phyloP scores from a whole-genome alignment of 2,888 invertebrate species.

The Torymus aiolomorphi region DNA sequence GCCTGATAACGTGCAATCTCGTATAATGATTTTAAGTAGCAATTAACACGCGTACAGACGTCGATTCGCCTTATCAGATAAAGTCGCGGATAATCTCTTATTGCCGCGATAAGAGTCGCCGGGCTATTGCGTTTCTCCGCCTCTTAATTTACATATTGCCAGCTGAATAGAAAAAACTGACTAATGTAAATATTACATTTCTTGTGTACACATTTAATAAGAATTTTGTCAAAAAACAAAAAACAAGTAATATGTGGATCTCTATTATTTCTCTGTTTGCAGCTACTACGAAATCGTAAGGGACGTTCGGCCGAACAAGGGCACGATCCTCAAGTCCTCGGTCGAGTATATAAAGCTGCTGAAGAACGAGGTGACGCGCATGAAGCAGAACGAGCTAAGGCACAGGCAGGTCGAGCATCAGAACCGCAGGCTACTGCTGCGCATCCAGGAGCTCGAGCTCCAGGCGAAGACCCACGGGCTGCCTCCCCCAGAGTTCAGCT shows the following conservation, averaged over 20 bases:
- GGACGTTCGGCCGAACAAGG: conserved; percentile 93
- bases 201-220: too few species aligned
- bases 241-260: too few species aligned
- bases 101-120: neutral
- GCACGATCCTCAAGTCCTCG: conserved; percentile 97
- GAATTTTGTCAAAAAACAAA: too few species aligned
- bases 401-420: conserved; percentile 89
- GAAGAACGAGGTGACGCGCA: conserved; percentile 83
- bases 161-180: too few species aligned
- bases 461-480: conserved; percentile 86
- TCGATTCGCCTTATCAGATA: conserved; percentile 13
- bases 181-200: too few species aligned
- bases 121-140: too few species aligned
- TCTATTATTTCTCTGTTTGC: too few species aligned
- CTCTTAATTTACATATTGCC: too few species aligned
- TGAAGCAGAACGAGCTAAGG: conserved; percentile 86
- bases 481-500: conserved; percentile 80
- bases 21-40: conserved; percentile 14
- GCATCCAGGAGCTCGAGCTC: conserved; percentile 89
- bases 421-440: conserved; percentile 87
- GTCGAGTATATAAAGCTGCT: conserved; percentile 97
- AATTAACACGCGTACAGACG: neutral
- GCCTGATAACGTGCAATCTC: neutral
- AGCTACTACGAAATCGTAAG: conserved; percentile 91
- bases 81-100: conserved; percentile 2